These are phyloP conservation scores for Cynaeus angustus DNA, from an alignment of 2,888 invertebrate genomes.

Conservation along the genomic window DNA sequence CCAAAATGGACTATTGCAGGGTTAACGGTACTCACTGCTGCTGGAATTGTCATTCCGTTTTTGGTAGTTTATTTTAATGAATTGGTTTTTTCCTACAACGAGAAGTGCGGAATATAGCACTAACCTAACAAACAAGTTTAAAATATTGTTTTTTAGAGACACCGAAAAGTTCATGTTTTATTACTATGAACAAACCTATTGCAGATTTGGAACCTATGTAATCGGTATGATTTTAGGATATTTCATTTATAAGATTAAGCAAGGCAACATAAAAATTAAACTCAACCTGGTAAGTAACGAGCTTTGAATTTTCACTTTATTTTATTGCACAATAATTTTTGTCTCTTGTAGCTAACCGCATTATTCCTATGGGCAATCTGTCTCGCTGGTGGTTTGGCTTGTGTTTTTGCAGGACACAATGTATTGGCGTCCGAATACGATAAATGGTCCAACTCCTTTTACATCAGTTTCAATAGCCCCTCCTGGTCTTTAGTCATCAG, in stretches of 20 bases:
- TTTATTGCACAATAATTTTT: too few species aligned
- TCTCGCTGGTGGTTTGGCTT: slow-evolving; percentile 25
- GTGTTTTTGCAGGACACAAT: slow-evolving; percentile 41
- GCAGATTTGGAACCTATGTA: slow-evolving; percentile 39
- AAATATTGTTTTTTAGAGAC: slow-evolving; percentile 13
- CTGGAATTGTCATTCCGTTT: slow-evolving; percentile 37
- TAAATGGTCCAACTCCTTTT: slow-evolving; percentile 43
- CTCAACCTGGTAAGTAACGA: slow-evolving; percentile 21
- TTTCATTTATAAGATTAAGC: slow-evolving; percentile 35
- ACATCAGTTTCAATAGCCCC: slow-evolving; percentile 67
- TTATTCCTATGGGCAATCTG: slow-evolving; percentile 31
- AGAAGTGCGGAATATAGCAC: slow-evolving; percentile 20
- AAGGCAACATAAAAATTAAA: slow-evolving; percentile 2
- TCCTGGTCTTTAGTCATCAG: slow-evolving; percentile 71
- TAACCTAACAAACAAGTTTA: background rate
- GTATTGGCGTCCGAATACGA: slow-evolving; percentile 38
- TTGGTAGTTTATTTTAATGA: slow-evolving; percentile 16
- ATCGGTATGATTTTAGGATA: slow-evolving; percentile 48
- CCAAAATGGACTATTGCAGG: slow-evolving; percentile 53
- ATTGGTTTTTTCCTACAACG: slow-evolving; percentile 7
- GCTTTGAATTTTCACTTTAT: too few species aligned
- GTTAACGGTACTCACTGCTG: slow-evolving; percentile 25
- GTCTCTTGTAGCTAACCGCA: slow-evolving; percentile 8
- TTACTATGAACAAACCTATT: slow-evolving; percentile 46
- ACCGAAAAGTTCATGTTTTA: slow-evolving; percentile 9